Percentiles rank a stretch among this genome's conserved stretches.
Evolutionary conservation across 2,113 vertebrate species (phyloP).

Genomic region (Delphinapterus leucas): DNA sequence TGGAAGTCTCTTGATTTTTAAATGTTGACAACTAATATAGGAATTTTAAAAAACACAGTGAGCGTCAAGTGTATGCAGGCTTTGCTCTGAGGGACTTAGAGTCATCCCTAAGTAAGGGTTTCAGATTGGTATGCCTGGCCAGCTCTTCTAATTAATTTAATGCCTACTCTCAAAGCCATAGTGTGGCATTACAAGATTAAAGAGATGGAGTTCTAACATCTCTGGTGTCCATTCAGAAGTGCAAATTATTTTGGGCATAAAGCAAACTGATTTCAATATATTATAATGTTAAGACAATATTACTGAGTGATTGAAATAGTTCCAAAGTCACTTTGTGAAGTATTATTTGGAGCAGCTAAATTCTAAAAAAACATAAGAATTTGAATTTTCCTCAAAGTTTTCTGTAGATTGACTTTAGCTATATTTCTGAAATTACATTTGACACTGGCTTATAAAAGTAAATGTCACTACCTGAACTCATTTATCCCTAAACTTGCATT

Average conservation of each 20-base stretch:
- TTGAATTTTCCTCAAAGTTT: not conserved
- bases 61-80: not conserved
- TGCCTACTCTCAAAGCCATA: not conserved
- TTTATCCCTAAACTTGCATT: not conserved
- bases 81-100: not conserved
- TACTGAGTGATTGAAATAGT: not conserved
- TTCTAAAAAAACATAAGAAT: not conserved
- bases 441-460: not conserved
- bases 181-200: not conserved
- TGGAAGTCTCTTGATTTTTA: not conserved
- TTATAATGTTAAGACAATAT: not conserved
- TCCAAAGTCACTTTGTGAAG: not conserved
- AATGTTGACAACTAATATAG: not conserved
- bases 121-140: not conserved
- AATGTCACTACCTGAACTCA: not conserved
- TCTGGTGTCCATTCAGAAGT: not conserved
- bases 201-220: not conserved
- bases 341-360: slow-evolving; percentile 1
- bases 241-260: not conserved
- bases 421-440: not conserved
- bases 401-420: not conserved
- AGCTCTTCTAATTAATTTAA: not conserved
- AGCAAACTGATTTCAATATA: not conserved
- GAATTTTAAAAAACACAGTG: not conserved
- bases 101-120: not conserved